These are phyloP conservation scores for Heteromurus nitidus DNA, from an alignment of 2,888 invertebrate species.

Conservation along the genomic window DNA sequence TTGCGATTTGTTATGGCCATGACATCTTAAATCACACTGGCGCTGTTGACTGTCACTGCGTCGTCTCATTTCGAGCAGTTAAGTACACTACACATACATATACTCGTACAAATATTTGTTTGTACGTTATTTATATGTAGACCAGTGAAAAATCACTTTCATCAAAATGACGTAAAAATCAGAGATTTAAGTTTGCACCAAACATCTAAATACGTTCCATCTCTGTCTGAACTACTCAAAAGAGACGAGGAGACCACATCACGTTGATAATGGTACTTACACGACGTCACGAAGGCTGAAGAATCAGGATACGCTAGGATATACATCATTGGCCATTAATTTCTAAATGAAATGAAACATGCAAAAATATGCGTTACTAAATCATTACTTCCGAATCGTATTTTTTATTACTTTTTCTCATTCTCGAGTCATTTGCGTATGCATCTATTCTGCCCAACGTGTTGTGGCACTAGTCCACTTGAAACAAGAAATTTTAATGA, in stretches of 20 bases:
- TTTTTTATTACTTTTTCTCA: not conserved
- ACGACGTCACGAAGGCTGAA: not conserved
- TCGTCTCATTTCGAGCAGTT: conserved; percentile 3
- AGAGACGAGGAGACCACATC: not conserved
- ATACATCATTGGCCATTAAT: not conserved
- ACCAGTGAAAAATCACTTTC: no score
- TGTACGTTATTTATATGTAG: no score
- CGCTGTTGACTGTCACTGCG: not conserved
- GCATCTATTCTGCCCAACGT: no score
- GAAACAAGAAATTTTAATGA: no score
- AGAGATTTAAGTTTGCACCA: no score
- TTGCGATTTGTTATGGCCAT: conserved; percentile 57
- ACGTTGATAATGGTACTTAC: not conserved
- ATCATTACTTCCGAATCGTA: conserved; percentile 16
- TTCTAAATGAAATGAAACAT: not conserved
- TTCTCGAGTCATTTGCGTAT: no score
- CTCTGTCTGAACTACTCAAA: not conserved
- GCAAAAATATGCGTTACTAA: conserved; percentile 17
- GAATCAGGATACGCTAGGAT: not conserved
- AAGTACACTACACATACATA: no score
- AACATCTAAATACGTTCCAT: no score
- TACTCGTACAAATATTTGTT: no score
- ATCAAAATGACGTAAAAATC: no score
- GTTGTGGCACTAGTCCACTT: no score
- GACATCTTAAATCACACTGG: conserved; percentile 23